Evolutionary conservation across 2,797 vertebrate species (phyloP).

Genomic region (Sternarchorhynchus goeldii): DNA sequence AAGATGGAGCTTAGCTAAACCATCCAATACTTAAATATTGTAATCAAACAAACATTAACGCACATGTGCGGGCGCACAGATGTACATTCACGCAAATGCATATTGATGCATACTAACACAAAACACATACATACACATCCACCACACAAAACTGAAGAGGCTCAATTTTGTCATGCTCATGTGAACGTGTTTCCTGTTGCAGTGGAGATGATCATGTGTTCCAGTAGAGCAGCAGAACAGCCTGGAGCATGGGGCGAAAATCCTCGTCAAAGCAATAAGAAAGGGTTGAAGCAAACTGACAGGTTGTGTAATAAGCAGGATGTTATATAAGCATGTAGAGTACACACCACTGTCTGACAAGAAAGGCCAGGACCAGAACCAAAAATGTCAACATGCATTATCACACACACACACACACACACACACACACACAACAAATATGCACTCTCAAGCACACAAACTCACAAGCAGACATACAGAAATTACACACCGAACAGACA

Average conservation of each 20-base stretch:
- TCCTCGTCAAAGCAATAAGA: too few relatives aligned
- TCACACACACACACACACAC: background rate
- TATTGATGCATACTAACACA: background rate
- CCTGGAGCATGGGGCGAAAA: too few relatives aligned
- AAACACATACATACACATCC: background rate
- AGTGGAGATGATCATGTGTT: background rate
- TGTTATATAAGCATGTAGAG: slow-evolving; percentile 29
- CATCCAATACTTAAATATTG: background rate
- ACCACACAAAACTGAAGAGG: background rate
- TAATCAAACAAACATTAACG: background rate
- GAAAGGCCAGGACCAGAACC: background rate
- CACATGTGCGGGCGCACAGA: background rate
- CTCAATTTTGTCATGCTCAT: background rate
- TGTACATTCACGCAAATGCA: too few relatives aligned
- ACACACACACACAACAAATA: too few relatives aligned
- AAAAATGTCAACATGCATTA: background rate
- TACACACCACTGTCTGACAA: slow-evolving; percentile 11
- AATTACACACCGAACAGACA: too few relatives aligned
- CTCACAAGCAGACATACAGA: too few relatives aligned
- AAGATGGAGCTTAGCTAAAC: background rate
- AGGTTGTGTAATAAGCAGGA: slow-evolving; percentile 15
- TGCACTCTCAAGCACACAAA: too few relatives aligned
- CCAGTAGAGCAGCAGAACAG: background rate
- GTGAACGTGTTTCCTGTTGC: background rate
- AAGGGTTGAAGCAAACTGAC: background rate